Percentiles rank a stretch among this genome's conserved stretches.
These are phyloP conservation scores for Hypomesus transpacificus DNA, from an alignment of 2,113 vertebrate species.

Conservation along the genomic window DNA sequence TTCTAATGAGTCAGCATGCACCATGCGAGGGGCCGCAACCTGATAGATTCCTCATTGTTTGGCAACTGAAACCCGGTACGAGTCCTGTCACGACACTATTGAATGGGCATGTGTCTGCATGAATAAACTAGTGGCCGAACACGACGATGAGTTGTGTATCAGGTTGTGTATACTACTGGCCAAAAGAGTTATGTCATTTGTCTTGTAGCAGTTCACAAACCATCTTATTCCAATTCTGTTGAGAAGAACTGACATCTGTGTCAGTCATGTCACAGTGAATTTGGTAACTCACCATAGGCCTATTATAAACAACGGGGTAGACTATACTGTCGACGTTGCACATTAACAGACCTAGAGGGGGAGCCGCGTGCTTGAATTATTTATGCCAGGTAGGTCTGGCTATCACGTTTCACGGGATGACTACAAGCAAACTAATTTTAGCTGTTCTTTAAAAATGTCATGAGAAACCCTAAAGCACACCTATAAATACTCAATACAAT, in stretches of 20 bases:
- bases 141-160: constrained; percentile 23
- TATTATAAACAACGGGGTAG: constrained; percentile 35
- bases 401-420: too few relatives aligned
- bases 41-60: constrained; percentile 64
- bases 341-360: constrained; percentile 8
- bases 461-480: too few relatives aligned
- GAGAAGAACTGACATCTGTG: background rate
- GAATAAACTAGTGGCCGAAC: constrained; percentile 67
- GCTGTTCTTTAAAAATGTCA: too few relatives aligned
- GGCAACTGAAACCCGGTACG: constrained; percentile 52
- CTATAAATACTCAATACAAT: too few relatives aligned
- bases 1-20: constrained; percentile 53
- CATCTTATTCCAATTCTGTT: background rate
- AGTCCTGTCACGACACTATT: constrained; percentile 41
- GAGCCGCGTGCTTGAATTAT: constrained; percentile 56
- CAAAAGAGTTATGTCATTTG: constrained; percentile 2
- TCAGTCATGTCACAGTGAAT: constrained; percentile 20
- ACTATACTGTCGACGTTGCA: constrained; percentile 17
- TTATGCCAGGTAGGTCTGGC: constrained; percentile 30
- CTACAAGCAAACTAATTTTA: too few relatives aligned
- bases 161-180: constrained; percentile 4
- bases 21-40: constrained; percentile 54
- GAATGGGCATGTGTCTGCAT: constrained; percentile 55
- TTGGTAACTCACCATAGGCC: background rate
- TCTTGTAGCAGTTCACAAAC: constrained; percentile 30